phyloP scores from a whole-genome alignment of 2,888 invertebrate species.

The Drosophila peninsularis region DNA sequence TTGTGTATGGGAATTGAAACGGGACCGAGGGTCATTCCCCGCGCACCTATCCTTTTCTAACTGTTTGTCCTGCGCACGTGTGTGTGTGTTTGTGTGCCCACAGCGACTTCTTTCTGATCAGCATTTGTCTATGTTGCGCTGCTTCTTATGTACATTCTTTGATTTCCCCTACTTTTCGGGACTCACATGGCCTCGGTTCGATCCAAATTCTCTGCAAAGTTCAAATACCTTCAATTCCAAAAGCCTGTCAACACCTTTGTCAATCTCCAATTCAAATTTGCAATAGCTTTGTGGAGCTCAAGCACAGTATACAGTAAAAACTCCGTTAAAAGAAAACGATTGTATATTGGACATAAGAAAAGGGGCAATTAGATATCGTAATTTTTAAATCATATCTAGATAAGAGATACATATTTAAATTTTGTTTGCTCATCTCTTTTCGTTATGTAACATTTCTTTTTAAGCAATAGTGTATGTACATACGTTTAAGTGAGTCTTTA shows the following conservation, averaged over 20 bases:
- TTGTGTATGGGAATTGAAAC: conserved; percentile 45
- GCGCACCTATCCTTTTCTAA: conserved; percentile 71
- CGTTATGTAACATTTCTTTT: background rate
- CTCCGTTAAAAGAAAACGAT: background rate
- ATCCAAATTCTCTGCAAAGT: conserved; percentile 44
- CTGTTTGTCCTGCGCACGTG: conserved; percentile 31
- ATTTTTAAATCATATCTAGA: background rate
- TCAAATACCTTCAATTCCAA: conserved; percentile 53
- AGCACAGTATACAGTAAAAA: conserved; percentile 9
- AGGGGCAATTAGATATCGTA: background rate
- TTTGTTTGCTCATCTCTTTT: background rate
- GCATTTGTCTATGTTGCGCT: conserved; percentile 53
- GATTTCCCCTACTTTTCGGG: conserved; percentile 64
- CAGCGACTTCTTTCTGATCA: conserved; percentile 61
- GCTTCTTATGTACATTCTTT: conserved; percentile 19
- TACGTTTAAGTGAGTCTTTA: background rate
- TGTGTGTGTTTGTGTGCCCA: conserved; percentile 10
- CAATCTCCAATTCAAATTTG: conserved; percentile 59
- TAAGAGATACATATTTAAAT: background rate
- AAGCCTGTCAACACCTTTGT: conserved; percentile 52
- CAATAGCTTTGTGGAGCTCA: conserved; percentile 19
- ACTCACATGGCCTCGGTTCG: conserved; percentile 20
- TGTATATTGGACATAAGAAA: background rate
- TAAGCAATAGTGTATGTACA: background rate
- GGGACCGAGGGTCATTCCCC: conserved; percentile 64